Conservation (phyloP, 92 coral and sea anemone species). For the Hydrozoanthus gracilis region DNA sequence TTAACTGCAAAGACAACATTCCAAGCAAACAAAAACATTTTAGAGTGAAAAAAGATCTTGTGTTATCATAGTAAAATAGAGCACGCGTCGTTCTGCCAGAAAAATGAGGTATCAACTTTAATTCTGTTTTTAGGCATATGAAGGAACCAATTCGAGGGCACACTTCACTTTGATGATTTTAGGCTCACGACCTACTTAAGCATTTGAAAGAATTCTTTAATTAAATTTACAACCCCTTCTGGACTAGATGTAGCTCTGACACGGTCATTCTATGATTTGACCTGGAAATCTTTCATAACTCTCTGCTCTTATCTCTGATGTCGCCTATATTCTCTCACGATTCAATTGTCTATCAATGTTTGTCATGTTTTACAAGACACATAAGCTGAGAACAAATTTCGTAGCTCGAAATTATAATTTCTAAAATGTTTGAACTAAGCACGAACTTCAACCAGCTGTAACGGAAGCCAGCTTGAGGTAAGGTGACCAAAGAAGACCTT, state of each 20-base stretch:
- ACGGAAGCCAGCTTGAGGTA: constrained; percentile 22
- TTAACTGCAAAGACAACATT: constrained; percentile 92
- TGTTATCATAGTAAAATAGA: constrained; percentile 70
- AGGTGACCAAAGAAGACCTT: neutral
- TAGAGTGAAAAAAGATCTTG: constrained; percentile 81
- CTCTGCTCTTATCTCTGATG: neutral
- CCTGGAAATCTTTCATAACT: neutral
- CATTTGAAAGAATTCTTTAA: constrained; percentile 91
- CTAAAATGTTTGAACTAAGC: neutral
- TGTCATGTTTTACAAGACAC: neutral
- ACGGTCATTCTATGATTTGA: constrained; percentile 9
- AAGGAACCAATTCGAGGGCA: constrained; percentile 54
- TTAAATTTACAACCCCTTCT: constrained; percentile 71
- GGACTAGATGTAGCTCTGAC: constrained; percentile 9
- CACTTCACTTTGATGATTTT: constrained; percentile 81
- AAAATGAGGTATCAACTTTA: neutral
- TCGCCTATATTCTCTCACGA: neutral
- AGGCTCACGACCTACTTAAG: constrained; percentile 95
- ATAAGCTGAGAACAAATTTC: neutral
- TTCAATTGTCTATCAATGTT: neutral
- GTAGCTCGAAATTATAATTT: constrained; percentile 1
- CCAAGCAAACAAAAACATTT: constrained; percentile 98
- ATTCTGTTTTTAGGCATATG: constrained; percentile 13
- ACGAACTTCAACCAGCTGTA: neutral
- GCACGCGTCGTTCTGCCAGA: constrained; percentile 53